phyloP scores from a whole-genome alignment of 2,797 vertebrate species.

The Poeciliopsis gracilis region DNA sequence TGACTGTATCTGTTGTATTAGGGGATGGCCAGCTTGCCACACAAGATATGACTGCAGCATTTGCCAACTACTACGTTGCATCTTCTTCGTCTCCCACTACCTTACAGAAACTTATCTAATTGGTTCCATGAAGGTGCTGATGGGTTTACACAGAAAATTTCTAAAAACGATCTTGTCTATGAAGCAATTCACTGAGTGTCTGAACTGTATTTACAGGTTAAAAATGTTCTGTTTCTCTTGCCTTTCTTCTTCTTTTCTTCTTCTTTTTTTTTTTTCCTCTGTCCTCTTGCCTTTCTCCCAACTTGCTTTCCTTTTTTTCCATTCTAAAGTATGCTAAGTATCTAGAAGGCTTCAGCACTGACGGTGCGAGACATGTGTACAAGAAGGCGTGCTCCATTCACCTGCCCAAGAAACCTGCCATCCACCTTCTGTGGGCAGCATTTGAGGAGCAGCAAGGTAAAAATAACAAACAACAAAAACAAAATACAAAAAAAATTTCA shows the following conservation, averaged over 20 bases:
- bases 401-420: conserved; percentile 91
- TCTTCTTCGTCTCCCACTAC: conserved; percentile 99
- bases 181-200: conserved; percentile 85
- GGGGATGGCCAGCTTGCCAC: conserved; percentile 99
- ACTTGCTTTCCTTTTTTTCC: conserved; percentile 82
- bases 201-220: conserved; percentile 73
- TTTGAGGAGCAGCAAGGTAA: conserved; percentile 98
- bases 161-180: conserved; percentile 97
- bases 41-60: conserved; percentile 99
- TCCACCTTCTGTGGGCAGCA: conserved; percentile 96
- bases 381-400: conserved; percentile 95
- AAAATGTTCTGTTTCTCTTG: conserved; percentile 72
- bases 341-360: conserved; percentile 96
- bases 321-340: conserved; percentile 98
- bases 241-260: conserved; percentile 59
- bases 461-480: not conserved
- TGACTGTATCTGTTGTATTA: conserved; percentile 99
- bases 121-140: conserved; percentile 99
- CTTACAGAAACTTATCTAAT: conserved; percentile 99
- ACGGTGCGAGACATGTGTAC: conserved; percentile 95
- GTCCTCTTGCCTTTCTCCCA: conserved; percentile 70
- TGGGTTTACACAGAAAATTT: conserved; percentile 99
- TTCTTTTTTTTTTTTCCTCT: conserved; percentile 60
- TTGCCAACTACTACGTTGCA: conserved; percentile 99
- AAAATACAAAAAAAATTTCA: not conserved